Base-by-base conservation (phyloP, 2,113 vertebrate genomes). In the Lethenteron camtschaticum region DNA sequence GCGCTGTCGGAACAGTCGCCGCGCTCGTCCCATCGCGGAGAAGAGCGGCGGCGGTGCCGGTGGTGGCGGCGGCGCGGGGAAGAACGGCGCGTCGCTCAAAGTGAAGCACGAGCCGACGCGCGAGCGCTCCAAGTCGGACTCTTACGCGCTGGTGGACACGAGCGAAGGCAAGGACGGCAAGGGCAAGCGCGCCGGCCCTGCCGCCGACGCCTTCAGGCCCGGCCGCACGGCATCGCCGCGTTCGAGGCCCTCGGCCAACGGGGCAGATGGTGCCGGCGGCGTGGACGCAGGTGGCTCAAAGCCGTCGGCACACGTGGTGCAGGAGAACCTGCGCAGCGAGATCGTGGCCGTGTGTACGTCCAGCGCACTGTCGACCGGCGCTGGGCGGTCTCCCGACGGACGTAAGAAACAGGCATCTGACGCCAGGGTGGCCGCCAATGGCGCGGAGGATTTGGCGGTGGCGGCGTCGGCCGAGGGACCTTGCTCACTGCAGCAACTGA, bases 281-380 rank as follows among this genome's bases (percentile, higher is more conserved):
- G 41, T 2, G 41, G 41, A 41, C 41, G 41, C 41, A 5, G 8
- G 2, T 3, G 63, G 63, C n/a, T 66, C n/a, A 9, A 66, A 66
- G 10, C 92, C 88, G 18, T 96, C 92, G 56, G 87, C 94, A 57
- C 92, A 99, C 3, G 89, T 96, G 0, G 92, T 95, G 7, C 94
- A 97, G 76, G 94, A 99, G 78, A 91, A 92, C 74, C 88, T 99
- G 71, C 94, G 96, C 76, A 95, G 88, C 72, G 90, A 99, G 72
- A 90, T 99, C 11, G 87, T 97, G 57, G 94, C 95, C 80, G 89
- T 99, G 14, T 99, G 94, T 74, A 87, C 85, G n/a, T 96, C 90
- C 0, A 88, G 86, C 71, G 81, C 90, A 10, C 83, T 95, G 69
- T 84, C 94, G 72, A 87, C 90, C 12, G 87, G 85, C 14, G 79